Evolutionary conservation across 2,113 vertebrate genomes (phyloP), one percentile per base, ranked within the genome.

Genomic region (Trichechus manatus): DNA sequence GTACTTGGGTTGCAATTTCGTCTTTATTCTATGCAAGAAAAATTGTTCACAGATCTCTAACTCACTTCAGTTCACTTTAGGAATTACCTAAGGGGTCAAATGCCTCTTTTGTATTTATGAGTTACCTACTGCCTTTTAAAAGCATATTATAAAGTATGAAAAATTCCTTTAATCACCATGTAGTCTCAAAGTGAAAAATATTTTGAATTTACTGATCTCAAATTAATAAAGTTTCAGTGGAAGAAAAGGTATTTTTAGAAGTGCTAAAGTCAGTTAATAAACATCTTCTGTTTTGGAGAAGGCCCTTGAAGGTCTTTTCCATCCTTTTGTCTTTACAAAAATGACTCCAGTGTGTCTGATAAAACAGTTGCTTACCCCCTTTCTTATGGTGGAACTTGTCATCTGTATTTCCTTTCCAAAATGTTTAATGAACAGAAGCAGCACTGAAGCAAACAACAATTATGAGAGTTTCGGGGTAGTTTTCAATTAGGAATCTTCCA

Each of bases 361-460:
- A 66, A 87, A 59, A 82, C 15, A 81, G 25, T 29, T 74, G 59
- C 20, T 39, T 47, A 7, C 5, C 10, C 15, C 4, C 22, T 94
- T 84, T 85, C 50, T 84, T 33, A 20, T 2, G 31, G 29, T 42
- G 27, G 25, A 92, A 77, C 50, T 63, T 31, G 19, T 39, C 17
- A 9, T 85, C 88, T 72, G 94, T 72, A 91, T 87, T 87, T 95
- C 27, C 36, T 89, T 89, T 93, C 53, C n/a, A 33, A 96, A 86
- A 74, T 84, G 70, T 25, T 95, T 93, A 81, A 66, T 72, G 59
- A 94, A 89, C 1, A 64, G 36, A 89, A 95, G 63, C 6, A 59
- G 25, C 25, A 50, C 2, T 1, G 75, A 66, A 87, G 80, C 33
- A 92, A 90, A 80, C 25, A 64, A 56, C 13, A 91, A 59, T 86